A percentile compares a stretch with the other conserved stretches of the same genome.
phyloP scores from a whole-genome alignment of 92 coral and sea anemone genomes.

The Desmophyllum pertusum region DNA sequence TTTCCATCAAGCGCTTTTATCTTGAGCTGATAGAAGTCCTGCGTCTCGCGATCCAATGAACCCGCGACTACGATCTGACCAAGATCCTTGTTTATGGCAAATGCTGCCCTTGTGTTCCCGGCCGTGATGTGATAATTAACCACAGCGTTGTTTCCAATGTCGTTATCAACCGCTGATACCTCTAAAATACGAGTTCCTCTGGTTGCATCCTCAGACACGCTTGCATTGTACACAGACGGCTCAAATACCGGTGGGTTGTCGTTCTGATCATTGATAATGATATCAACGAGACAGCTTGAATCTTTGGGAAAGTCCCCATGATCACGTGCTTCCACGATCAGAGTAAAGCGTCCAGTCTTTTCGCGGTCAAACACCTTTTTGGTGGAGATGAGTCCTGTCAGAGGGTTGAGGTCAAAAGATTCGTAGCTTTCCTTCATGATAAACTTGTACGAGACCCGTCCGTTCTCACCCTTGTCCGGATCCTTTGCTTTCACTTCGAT shows the following conservation, averaged over 20 bases:
- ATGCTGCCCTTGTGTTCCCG: constrained; percentile 80
- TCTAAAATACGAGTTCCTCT: constrained; percentile 58
- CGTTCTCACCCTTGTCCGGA: constrained; percentile 72
- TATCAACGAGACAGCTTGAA: constrained; percentile 57
- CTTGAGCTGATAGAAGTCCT: constrained; percentile 67
- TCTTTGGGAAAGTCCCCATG: constrained; percentile 57
- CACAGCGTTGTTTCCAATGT: constrained; percentile 80
- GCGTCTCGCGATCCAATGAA: constrained; percentile 74
- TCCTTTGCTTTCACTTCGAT: constrained; percentile 85
- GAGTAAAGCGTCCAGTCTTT: constrained; percentile 51
- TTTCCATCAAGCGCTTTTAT: constrained; percentile 91
- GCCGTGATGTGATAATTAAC: constrained; percentile 81
- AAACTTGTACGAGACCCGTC: constrained; percentile 73
- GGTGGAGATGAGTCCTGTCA: constrained; percentile 80
- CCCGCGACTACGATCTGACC: constrained; percentile 83
- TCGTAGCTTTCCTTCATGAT: constrained; percentile 13
- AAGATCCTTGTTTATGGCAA: constrained; percentile 73
- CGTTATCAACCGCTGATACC: constrained; percentile 81
- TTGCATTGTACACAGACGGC: constrained; percentile 59
- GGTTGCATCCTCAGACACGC: constrained; percentile 69
- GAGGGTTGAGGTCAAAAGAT: constrained; percentile 57
- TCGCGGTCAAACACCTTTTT: constrained; percentile 85
- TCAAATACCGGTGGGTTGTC: constrained; percentile 83
- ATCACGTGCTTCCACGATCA: constrained; percentile 80
- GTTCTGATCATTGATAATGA: constrained; percentile 80